Percentiles rank a stretch among this genome's conserved stretches.
Conservation (phyloP, 2,888 invertebrate genomes). For the Tinea trinotella region DNA sequence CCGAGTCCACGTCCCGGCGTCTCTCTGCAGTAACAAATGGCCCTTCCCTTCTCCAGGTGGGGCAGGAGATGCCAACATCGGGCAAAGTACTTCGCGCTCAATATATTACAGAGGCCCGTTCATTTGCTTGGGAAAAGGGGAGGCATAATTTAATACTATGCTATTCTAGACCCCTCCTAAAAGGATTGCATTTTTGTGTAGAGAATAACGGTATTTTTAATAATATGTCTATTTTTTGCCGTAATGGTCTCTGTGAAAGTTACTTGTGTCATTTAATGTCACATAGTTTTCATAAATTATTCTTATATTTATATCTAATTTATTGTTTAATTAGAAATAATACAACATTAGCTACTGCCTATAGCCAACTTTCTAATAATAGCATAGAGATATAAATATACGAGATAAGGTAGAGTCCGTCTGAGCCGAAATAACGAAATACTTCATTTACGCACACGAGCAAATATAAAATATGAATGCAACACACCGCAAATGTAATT, state of each 20-base stretch:
- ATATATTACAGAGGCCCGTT: conserved; percentile 26
- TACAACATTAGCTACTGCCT: too few species aligned
- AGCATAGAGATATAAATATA: too few species aligned
- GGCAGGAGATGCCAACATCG: conserved; percentile 17
- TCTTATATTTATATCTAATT: neutral
- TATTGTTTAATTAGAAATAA: neutral
- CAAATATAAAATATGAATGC: too few species aligned
- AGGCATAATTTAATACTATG: conserved; percentile 23
- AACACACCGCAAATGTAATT: too few species aligned
- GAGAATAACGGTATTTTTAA: conserved; percentile 8
- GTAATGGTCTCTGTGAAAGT: neutral
- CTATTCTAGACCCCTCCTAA: conserved; percentile 11
- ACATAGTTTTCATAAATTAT: neutral
- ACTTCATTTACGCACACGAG: too few species aligned
- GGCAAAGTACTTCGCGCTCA: conserved; percentile 25
- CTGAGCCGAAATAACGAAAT: too few species aligned
- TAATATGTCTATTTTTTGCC: neutral
- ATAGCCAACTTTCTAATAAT: too few species aligned
- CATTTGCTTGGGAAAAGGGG: conserved; percentile 22
- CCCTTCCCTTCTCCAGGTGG: conserved; percentile 19
- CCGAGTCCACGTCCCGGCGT: conserved; percentile 6
- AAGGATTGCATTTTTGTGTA: conserved; percentile 21
- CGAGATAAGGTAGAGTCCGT: too few species aligned
- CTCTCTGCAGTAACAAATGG: conserved; percentile 20
- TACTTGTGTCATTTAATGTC: neutral